A percentile compares a stretch with the other conserved stretches of the same genome.
Conservation (phyloP, 2,888 invertebrate genomes). For the Kryphioiulus occultus region DNA sequence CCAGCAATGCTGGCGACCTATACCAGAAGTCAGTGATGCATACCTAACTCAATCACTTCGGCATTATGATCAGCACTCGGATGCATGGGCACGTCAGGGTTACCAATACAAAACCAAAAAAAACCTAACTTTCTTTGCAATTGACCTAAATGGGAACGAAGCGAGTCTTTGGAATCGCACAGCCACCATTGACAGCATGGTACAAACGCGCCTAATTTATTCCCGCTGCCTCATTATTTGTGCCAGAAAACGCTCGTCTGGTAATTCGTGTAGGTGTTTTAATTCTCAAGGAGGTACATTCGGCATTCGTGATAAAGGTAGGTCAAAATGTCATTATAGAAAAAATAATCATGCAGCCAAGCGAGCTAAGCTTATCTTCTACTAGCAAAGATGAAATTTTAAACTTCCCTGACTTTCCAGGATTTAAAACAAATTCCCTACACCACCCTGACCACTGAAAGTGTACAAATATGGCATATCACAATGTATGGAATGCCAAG, state of each 20-base stretch:
- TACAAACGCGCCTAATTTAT: not conserved
- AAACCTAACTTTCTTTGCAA: not conserved
- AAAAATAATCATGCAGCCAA: too few species aligned
- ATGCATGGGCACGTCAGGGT: constrained; percentile 14
- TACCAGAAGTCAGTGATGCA: not conserved
- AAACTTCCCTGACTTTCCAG: too few species aligned
- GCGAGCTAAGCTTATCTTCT: too few species aligned
- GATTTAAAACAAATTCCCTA: too few species aligned
- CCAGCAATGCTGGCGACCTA: not conserved
- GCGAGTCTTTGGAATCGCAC: not conserved
- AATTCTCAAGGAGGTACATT: not conserved
- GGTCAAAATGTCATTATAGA: too few species aligned
- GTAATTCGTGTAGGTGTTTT: not conserved
- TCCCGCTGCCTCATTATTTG: not conserved
- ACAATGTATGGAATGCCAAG: too few species aligned
- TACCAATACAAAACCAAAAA: not conserved
- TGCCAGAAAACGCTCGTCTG: not conserved
- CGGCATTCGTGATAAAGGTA: too few species aligned
- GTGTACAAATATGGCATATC: too few species aligned
- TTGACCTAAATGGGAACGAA: constrained; percentile 11
- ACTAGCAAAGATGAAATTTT: too few species aligned
- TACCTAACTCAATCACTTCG: not conserved
- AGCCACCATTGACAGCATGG: constrained; percentile 11
- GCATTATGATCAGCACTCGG: not conserved
- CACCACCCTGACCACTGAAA: too few species aligned